Evolutionary conservation across 1,140 invertebrate genomes (phyloP), one percentile per base, ranked within the genome.

Genomic region (Trachymyrmex septentrionalis): DNA sequence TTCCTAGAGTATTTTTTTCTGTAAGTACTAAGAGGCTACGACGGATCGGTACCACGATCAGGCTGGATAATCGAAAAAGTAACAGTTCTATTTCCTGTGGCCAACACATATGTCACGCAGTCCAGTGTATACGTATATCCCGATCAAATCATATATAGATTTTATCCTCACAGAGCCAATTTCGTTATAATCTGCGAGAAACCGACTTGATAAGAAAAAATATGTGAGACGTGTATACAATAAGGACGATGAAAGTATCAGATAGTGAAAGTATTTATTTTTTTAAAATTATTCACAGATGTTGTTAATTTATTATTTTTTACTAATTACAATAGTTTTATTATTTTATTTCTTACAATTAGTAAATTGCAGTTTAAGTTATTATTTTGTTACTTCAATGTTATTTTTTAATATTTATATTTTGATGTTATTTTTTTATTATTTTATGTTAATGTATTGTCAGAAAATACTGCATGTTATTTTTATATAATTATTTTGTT

Each of bases 151-250:
- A 81, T 55, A 63, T 53, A 77, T 53, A 55, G 50, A 50, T 59
- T 71, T 27, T 76, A 81, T 57, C 71, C 63, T 71, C 57, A 12
- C 44, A 24, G 53, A 87, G 34, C 82, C 85, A 71, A 90, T 89
- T 78, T 4, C 24, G 73, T 77, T 78, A 78, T 89, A 89, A 90
- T 90, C 88, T 80, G 59, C 55, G 66, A 57, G 27, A 66, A 55
- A 27, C 19, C 53, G 88, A 87, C 59, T 77, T 78, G 71, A 78
- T 76, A 73, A 87, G 75, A 84, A 64, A 78, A 75, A 77, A 34
- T 81, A 86, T 71, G 34, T 71, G 57, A 64, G 64, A 44, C 38
- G 53, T 12, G 53, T 21, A 27, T 21, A 27, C 34, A 19, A 21
- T 69, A 16, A 59, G 38, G 0, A 10, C n/a, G 14, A 24, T 63